Evolutionary conservation across 2,113 vertebrate genomes (phyloP), one percentile per base, ranked within the genome.

Genomic region (Tenrec ecaudatus): DNA sequence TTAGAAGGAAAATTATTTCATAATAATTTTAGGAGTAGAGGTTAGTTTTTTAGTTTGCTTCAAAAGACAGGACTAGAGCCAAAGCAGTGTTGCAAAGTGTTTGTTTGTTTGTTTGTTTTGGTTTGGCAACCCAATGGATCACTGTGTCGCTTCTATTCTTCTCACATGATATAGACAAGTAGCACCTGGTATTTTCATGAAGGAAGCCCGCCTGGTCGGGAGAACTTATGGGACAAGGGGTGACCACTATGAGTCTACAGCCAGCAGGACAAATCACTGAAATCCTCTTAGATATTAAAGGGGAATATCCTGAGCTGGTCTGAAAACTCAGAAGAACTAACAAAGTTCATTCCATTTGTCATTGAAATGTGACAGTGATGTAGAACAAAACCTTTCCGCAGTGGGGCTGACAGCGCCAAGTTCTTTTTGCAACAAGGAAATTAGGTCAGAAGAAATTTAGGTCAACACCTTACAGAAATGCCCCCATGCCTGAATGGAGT

Each of bases 381-480:
- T 96, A 97, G 95, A 96, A 90, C 96, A 97, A 97, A 97, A 97
- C 97, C 96, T 96, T 95, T 93, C 96, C 57, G 23, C 97, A 96
- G 91, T 93, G 96, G 97, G 96, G 92, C 95, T 95, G 96, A 78
- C 93, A 96, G 92, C 80, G 93, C 92, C 1, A 60, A 97, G 96
- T 95, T 96, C 92, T 93, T 97, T 97, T 96, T 95, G 93, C 95
- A 96, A 97, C 93, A 96, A 96, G 92, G 91, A 97, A 97, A 97
- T 97, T 97, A 97, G 97, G 97, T 97, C 96, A 97, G 95, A 95
- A 96, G 96, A 97, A 97, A 97, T 97, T 96, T 97, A 96, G 97
- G 97, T 97, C 96, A 97, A 94, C 96, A 97, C 97, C 97, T 97
- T 96, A 95, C 95, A 96, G 95, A 95, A 95, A 95, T 95, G 95